Evolutionary conservation across 2,797 vertebrate species (phyloP), one percentile per base, ranked within the genome.

Genomic region (Hybognathus amarus): DNA sequence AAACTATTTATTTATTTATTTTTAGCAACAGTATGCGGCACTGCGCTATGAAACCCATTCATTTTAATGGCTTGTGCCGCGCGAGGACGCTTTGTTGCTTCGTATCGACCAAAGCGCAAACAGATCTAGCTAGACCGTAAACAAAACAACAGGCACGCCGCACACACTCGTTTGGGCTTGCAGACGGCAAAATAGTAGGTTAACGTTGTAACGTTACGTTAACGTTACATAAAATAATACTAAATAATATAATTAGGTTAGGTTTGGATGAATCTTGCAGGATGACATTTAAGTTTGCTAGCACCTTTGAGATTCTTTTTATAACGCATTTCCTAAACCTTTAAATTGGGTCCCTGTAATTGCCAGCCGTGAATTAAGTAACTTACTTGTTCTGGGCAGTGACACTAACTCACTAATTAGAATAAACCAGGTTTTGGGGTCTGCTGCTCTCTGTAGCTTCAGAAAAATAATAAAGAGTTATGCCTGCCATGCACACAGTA

Each of bases 401-500:
- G 12, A 61, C 24, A 63, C 38, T 7, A 74, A 67, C 52, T 83
- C 47, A 24, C 74, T 84, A 87, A 86, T 75, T 63, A 77, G 59
- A 83, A 78, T 64, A 86, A 74, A 77, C 15, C 77, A 40, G 69
- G 59, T 64, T 82, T 64, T 38, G 56, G 42, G 69, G 42, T 82
- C 63, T 47, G 61, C 52, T 54, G 59, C 80, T 82, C 17, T 67
- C 56, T 76, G 63, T 17, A 42, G 33, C n/a, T 69, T 4, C 6
- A 42, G 27, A 17, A 30, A 59, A 17, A 36, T 40, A 27, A 59
- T 45, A 45, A 45, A 70, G 30, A n/a, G 8, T 73, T 30, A 81
- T 33, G 40, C n/a, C 54, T 80, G 22, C n/a, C 47, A 47, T 8
- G 4, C 38, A 59, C 38, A 90, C 70, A 47, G 45, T 88, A 90